These are phyloP conservation scores for Chrysocyon brachyurus DNA, from an alignment of 2,797 vertebrate genomes.

Conservation along the genomic window DNA sequence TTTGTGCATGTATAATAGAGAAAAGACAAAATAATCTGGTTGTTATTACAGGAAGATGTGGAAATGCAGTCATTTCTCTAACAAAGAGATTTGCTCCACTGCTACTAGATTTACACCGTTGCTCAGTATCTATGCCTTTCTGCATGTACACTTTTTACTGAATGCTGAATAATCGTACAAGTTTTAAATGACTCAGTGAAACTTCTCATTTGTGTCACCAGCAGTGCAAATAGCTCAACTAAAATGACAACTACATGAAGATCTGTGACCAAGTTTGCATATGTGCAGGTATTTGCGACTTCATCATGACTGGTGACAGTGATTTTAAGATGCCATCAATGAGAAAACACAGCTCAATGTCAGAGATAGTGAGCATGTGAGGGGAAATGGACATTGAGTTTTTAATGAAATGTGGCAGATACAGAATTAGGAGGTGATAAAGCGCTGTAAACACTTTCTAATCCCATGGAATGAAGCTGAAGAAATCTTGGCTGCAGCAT, in stretches of 20 bases:
- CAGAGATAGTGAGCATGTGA: neutral
- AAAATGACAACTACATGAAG: neutral
- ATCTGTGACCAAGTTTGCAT: neutral
- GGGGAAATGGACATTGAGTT: neutral
- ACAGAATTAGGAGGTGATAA: neutral
- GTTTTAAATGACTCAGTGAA: neutral
- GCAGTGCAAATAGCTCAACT: neutral
- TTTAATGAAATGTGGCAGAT: slow-evolving; percentile 17
- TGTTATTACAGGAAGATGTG: neutral
- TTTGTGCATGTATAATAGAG: neutral
- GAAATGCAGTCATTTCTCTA: neutral
- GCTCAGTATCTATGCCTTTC: neutral
- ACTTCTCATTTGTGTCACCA: neutral
- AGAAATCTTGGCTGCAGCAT: neutral
- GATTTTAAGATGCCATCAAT: neutral
- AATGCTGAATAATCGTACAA: neutral
- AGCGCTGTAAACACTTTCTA: neutral
- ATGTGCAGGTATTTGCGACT: neutral
- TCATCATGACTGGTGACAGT: neutral
- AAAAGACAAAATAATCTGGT: neutral
- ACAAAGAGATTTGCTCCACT: neutral
- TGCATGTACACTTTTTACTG: neutral
- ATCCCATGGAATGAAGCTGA: neutral
- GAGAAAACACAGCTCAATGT: slow-evolving; percentile 6
- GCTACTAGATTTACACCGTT: neutral